These are phyloP conservation scores for Drosophila athabasca DNA, from an alignment of 1,140 invertebrate species.

Conservation along the genomic window DNA sequence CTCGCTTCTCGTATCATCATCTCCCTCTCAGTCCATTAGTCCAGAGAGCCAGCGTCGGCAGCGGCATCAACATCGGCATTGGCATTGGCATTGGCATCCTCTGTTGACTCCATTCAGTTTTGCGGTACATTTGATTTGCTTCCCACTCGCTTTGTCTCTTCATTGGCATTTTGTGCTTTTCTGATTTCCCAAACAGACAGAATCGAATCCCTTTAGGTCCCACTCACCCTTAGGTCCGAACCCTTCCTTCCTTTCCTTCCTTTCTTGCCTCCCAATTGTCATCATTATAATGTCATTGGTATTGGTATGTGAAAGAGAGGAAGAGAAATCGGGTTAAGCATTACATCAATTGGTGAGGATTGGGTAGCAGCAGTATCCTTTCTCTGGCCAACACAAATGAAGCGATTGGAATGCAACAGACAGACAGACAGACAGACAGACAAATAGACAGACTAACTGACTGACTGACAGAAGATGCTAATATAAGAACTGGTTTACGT, in stretches of 20 bases:
- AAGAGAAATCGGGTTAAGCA: conserved; percentile 31
- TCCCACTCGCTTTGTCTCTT: conserved; percentile 51
- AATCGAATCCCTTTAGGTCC: conserved; percentile 40
- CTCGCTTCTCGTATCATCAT: not conserved
- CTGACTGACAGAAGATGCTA: conserved; percentile 3
- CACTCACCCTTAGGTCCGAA: too few relatives aligned
- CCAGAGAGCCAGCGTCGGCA: conserved; percentile 2
- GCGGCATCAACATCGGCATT: not conserved
- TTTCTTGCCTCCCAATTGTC: conserved; percentile 43
- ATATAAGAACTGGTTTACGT: not conserved
- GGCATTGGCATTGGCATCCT: conserved; percentile 50
- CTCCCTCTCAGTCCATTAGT: conserved; percentile 53
- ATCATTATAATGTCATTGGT: conserved; percentile 71
- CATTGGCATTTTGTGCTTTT: conserved; percentile 53
- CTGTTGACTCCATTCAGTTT: conserved; percentile 81
- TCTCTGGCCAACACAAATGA: conserved; percentile 24
- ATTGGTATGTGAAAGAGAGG: conserved; percentile 39
- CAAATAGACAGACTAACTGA: not conserved
- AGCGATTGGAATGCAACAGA: conserved; percentile 12
- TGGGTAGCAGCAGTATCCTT: conserved; percentile 8
- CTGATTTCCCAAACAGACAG: conserved; percentile 35
- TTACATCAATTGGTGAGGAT: conserved; percentile 25
- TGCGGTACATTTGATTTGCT: conserved; percentile 80
- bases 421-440: not conserved
- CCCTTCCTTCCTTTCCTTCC: conserved; percentile 18